Evolutionary conservation across 1,140 invertebrate genomes (phyloP).

Genomic region (Lanistes nyassanus): DNA sequence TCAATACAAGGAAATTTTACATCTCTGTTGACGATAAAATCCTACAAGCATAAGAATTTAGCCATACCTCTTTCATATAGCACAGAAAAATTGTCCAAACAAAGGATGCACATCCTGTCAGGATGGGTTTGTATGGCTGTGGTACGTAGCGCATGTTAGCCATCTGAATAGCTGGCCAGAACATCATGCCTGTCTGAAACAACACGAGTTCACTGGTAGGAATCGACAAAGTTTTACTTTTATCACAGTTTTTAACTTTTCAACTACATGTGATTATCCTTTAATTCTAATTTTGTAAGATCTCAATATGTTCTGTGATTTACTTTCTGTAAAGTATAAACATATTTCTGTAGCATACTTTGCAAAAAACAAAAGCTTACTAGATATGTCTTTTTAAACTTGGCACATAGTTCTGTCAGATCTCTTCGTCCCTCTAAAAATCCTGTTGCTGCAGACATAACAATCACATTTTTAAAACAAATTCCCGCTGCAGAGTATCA

Average conservation of each 20-base stretch:
- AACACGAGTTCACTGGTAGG: not conserved
- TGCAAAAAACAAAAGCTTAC: slow-evolving; percentile 10
- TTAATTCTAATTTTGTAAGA: no score
- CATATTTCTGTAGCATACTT: not conserved
- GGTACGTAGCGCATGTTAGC: slow-evolving; percentile 38
- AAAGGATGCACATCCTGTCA: slow-evolving; percentile 29
- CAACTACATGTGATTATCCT: no score
- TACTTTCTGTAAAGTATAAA: no score
- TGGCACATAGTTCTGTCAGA: slow-evolving; percentile 23
- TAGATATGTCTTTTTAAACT: slow-evolving; percentile 29
- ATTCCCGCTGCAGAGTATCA: no score
- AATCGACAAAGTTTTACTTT: no score
- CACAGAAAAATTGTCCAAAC: slow-evolving; percentile 43
- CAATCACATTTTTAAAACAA: no score
- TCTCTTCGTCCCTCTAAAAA: slow-evolving; percentile 27
- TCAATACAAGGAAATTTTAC: no score
- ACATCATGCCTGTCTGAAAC: slow-evolving; percentile 35
- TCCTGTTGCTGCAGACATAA: slow-evolving; percentile 27
- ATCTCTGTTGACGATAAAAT: no score
- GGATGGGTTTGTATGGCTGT: slow-evolving; percentile 23
- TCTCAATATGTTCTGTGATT: no score
- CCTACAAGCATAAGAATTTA: not conserved
- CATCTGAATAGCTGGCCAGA: slow-evolving; percentile 38
- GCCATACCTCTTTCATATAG: slow-evolving; percentile 37
- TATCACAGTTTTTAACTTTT: no score